Evolutionary conservation across 2,888 invertebrate genomes (phyloP).

Genomic region (Rhorus exstirpatorius): DNA sequence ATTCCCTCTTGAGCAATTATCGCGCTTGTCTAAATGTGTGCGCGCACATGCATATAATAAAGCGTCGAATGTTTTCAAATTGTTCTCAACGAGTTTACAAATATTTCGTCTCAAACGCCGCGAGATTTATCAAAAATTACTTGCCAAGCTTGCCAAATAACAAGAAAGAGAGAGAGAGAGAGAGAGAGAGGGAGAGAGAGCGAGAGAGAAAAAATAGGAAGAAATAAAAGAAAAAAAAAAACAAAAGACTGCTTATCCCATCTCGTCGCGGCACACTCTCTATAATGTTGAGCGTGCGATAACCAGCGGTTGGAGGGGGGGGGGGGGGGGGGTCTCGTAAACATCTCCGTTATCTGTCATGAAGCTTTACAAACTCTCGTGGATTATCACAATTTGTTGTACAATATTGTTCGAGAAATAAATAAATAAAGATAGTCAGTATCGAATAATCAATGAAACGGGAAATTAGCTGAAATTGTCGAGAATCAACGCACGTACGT

Average conservation of each 20-base stretch:
- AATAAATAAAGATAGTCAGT: constrained; percentile 40
- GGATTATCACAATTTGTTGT: constrained; percentile 66
- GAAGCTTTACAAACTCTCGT: constrained; percentile 57
- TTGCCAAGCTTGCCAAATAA: constrained; percentile 79
- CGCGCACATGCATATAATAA: constrained; percentile 30
- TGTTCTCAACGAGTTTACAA: constrained; percentile 76
- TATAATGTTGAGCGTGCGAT: constrained; percentile 57
- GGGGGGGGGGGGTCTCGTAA: constrained; percentile 66
- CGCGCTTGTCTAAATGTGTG: not conserved
- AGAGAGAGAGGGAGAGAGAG: constrained; percentile 1
- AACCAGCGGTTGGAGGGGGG: too few relatives aligned
- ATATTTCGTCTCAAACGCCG: constrained; percentile 73
- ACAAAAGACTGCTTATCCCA: constrained; percentile 20
- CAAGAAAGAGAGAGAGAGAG: constrained; percentile 68
- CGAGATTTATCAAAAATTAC: constrained; percentile 76
- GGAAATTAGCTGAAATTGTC: constrained; percentile 30
- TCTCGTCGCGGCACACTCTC: constrained; percentile 40
- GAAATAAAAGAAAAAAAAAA: constrained; percentile 28
- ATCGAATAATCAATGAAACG: constrained; percentile 37
- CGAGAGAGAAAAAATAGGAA: constrained; percentile 3
- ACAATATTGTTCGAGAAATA: constrained; percentile 56
- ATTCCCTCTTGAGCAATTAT: constrained; percentile 16
- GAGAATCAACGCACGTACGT: not conserved
- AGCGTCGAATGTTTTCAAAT: constrained; percentile 57
- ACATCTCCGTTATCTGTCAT: constrained; percentile 66